Conservation (phyloP, 2,888 invertebrate genomes). For the Rotaria macrura region DNA sequence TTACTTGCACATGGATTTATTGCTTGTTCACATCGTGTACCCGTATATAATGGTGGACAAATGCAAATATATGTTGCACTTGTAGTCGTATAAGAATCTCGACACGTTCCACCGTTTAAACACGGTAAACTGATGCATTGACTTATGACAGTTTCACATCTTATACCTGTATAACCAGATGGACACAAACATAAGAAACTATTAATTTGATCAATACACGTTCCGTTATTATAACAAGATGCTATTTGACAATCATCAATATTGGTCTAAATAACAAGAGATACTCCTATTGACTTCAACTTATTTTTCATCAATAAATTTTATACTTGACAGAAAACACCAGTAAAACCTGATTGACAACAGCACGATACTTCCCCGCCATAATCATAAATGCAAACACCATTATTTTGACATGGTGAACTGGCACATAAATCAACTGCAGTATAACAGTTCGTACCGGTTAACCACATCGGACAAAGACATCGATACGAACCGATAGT, state of each 20-base stretch:
- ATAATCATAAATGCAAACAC: conserved; percentile 28
- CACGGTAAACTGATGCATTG: conserved; percentile 27
- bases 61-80: background rate
- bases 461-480: conserved; percentile 21
- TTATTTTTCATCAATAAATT: no score
- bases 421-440: conserved; percentile 24
- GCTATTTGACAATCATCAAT: conserved; percentile 26
- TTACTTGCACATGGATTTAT: conserved; percentile 23
- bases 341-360: conserved; percentile 33
- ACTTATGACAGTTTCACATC: conserved; percentile 22
- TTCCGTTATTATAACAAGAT: conserved; percentile 25
- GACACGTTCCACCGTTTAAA: conserved; percentile 25
- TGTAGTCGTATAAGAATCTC: background rate
- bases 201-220: conserved; percentile 31
- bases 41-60: conserved; percentile 26
- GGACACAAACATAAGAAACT: conserved; percentile 26
- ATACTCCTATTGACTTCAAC: background rate
- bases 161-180: conserved; percentile 24
- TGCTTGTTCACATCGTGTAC: conserved; percentile 20
- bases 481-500: conserved; percentile 23
- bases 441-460: conserved; percentile 25
- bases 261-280: background rate
- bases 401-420: conserved; percentile 25
- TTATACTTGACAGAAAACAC: conserved; percentile 1
- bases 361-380: conserved; percentile 34